Evolutionary conservation across 2,888 invertebrate genomes (phyloP).

Genomic region (Drosophila setosimentum): DNA sequence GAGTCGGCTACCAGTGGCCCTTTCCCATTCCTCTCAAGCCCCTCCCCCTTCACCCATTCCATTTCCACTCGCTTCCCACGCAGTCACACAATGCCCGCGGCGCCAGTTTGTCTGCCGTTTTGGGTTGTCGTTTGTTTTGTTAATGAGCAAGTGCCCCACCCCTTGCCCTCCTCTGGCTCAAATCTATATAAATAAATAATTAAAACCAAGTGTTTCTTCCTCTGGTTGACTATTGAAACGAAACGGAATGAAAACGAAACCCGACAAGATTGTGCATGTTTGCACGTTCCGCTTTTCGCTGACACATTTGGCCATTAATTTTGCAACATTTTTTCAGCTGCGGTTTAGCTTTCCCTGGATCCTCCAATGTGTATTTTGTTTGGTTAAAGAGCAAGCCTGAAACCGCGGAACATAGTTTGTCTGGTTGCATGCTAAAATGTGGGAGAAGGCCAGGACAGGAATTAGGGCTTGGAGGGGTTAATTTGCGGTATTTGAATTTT

Average conservation of each 20-base stretch:
- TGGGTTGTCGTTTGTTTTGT: slow-evolving; percentile 59
- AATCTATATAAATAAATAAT: slow-evolving; percentile 55
- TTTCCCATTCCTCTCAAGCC: background rate
- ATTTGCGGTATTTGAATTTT: slow-evolving; percentile 45
- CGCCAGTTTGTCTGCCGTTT: slow-evolving; percentile 54
- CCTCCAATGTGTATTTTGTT: background rate
- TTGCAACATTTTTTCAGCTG: slow-evolving; percentile 38
- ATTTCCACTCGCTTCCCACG: background rate
- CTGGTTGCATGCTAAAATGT: slow-evolving; percentile 14
- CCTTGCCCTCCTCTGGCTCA: background rate
- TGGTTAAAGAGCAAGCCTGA: slow-evolving; percentile 15
- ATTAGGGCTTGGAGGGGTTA: slow-evolving; percentile 16
- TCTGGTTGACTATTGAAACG: slow-evolving; percentile 38
- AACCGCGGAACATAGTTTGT: slow-evolving; percentile 47
- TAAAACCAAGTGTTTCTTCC: slow-evolving; percentile 51
- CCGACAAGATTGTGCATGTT: slow-evolving; percentile 41
- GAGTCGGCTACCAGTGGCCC: slow-evolving; percentile 13
- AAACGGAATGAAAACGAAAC: slow-evolving; percentile 12
- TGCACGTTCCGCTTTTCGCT: slow-evolving; percentile 27
- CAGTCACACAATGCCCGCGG: slow-evolving; percentile 30
- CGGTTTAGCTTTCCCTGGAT: slow-evolving; percentile 15
- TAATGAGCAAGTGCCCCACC: slow-evolving; percentile 48
- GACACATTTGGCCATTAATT: slow-evolving; percentile 61
- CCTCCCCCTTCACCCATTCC: background rate
- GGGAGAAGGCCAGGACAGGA: background rate